A percentile compares a stretch with the other conserved stretches of the same genome.
phyloP scores from a whole-genome alignment of 1,140 invertebrate genomes.

The Papilio polytes region DNA sequence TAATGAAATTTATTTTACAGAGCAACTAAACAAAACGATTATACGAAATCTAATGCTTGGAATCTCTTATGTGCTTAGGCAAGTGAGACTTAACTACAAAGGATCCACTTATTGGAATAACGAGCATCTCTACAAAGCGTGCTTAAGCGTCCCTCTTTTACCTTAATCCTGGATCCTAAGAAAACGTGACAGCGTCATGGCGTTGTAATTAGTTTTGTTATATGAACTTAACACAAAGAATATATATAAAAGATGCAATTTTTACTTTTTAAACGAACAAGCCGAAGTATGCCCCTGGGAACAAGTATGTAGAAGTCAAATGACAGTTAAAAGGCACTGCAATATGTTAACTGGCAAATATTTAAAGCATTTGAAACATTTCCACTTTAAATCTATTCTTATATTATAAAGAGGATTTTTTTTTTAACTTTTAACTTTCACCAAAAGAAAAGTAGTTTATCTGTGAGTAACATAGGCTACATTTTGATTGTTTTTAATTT shows the following conservation, averaged over 20 bases:
- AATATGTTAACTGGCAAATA: no score
- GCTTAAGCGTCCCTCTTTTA: constrained; percentile 28
- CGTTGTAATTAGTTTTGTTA: constrained; percentile 20
- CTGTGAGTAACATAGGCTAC: no score
- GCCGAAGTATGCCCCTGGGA: neutral
- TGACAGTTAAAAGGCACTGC: neutral
- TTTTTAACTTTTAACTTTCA: no score
- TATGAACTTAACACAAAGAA: neutral
- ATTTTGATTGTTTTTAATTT: no score
- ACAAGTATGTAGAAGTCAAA: neutral
- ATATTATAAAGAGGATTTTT: no score
- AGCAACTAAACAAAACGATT: neutral
- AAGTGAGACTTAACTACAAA: constrained; percentile 27
- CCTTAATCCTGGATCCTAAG: constrained; percentile 7
- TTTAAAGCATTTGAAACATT: neutral
- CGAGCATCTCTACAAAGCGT: constrained; percentile 31
- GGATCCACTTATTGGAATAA: constrained; percentile 38
- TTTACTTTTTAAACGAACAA: neutral
- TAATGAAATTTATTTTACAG: neutral
- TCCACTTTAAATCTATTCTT: neutral
- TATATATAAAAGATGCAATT: neutral
- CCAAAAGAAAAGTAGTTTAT: no score
- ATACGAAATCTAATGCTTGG: constrained; percentile 12
- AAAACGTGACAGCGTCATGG: neutral
- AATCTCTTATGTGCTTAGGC: constrained; percentile 16